Conservation (phyloP, 1,140 invertebrate genomes). For the Ruditapes philippinarum region DNA sequence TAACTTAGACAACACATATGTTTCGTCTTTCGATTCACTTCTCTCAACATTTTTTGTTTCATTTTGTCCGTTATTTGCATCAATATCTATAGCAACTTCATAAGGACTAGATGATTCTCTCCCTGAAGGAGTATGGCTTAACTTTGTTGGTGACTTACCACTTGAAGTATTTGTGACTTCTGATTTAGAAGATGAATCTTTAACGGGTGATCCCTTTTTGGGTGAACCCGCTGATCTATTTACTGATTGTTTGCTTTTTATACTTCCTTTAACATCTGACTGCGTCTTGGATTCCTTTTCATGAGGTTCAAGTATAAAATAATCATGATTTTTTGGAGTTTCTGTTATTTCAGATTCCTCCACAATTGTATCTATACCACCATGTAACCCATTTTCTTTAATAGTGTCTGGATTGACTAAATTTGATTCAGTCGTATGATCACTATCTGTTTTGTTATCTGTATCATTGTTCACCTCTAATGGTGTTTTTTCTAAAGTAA, state of each 20-base stretch:
- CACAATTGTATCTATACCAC: conserved; percentile 15
- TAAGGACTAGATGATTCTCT: conserved; percentile 12
- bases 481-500: conserved; percentile 27
- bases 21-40: conserved; percentile 36
- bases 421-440: conserved; percentile 4
- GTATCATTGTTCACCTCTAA: not conserved
- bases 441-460: not conserved
- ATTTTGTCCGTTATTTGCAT: not conserved
- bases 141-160: not conserved
- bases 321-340: conserved; percentile 51
- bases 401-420: not conserved
- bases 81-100: not conserved
- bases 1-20: conserved; percentile 55
- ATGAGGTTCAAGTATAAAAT: conserved; percentile 63
- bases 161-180: conserved; percentile 28
- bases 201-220: conserved; percentile 18
- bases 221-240: not conserved
- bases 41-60: not conserved
- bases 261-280: conserved; percentile 14
- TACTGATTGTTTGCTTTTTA: not conserved
- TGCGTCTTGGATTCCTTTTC: not conserved
- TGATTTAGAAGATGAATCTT: conserved; percentile 13
- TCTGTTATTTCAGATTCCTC: conserved; percentile 2
- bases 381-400: conserved; percentile 33
- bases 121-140: not conserved